Evolutionary conservation across 1,140 invertebrate genomes (phyloP), one percentile per base, ranked within the genome.

Genomic region (Ostrea edulis): DNA sequence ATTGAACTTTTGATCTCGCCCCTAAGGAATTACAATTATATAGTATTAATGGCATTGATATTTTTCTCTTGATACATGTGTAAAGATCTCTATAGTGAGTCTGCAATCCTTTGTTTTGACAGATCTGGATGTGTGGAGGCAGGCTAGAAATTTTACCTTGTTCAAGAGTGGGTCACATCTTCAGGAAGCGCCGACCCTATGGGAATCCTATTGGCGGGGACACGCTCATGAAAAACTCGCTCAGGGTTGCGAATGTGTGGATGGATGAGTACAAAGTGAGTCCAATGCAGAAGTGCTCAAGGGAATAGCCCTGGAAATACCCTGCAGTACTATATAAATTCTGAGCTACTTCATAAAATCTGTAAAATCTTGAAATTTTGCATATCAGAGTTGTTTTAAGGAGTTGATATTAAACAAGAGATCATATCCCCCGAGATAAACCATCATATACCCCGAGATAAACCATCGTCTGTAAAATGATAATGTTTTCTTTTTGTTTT

Each of bases 91-190:
- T 77, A 8, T 71, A 12, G 14, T 11, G 29, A 71, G 25, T 71
- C n/a, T n/a, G n/a, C 25, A 17, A 55, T 29, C 52, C 68, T 2
- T 53, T 77, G 51, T 52, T 86, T 86, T 87, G 82, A 51, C 87
- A 98, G 93, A 97, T 98, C 0, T 99, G 99, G 99, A 98, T 98
- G 95, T 99, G 98, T 94, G 99, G 98, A 0, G 99, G 99, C 0
- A 96, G 96, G 82, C 96, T 99, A 0, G 98, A 99, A 95, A 99
- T 99, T 68, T 97, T 97, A 0, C 98, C 98, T 0, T 99, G 99
- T 94, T 99, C 98, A 8, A 97, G 99, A 93, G 99, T 99, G 0
- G 99, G 98, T 0, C 99, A 99, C 95, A 96, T 99, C 29, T 99
- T 99, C 94, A 96, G 99, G 22, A 93, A 93, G 51, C 83, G 94